Conservation (phyloP, 2,797 vertebrate species). For the Prunella strophiata region DNA sequence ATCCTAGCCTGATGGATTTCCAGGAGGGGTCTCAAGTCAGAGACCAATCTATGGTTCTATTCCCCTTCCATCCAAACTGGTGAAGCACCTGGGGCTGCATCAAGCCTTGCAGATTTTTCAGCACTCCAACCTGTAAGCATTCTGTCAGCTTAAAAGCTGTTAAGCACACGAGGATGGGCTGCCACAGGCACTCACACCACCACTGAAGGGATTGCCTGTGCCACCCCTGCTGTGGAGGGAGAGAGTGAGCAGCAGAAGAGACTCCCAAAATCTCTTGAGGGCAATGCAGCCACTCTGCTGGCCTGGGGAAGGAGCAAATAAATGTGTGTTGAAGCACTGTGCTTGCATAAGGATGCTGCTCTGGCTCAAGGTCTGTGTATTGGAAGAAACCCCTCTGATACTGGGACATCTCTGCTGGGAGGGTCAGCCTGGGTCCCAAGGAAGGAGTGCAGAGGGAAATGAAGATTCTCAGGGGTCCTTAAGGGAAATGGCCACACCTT, state of each 20-base stretch:
- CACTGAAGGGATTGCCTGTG: fast-evolving
- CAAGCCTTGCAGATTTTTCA: background rate
- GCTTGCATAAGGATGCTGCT: background rate
- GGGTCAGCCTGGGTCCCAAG: background rate
- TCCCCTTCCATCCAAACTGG: background rate
- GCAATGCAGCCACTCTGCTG: background rate
- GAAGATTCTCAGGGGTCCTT: background rate
- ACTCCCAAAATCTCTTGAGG: background rate
- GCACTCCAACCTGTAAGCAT: fast-evolving
- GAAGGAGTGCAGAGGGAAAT: background rate
- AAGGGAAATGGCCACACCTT: background rate
- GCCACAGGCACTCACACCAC: background rate
- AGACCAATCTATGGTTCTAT: background rate
- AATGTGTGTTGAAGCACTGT: background rate
- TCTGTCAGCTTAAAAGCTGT: background rate
- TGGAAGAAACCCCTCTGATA: background rate
- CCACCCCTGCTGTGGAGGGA: background rate
- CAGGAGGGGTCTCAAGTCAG: background rate
- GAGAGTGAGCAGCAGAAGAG: background rate
- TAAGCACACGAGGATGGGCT: background rate
- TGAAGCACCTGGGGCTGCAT: background rate
- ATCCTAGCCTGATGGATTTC: background rate
- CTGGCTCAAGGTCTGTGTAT: background rate
- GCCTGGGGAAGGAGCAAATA: background rate
- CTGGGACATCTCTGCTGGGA: background rate